These are phyloP conservation scores for Aporophyla nigra DNA, from an alignment of 2,888 invertebrate genomes.

Conservation along the genomic window DNA sequence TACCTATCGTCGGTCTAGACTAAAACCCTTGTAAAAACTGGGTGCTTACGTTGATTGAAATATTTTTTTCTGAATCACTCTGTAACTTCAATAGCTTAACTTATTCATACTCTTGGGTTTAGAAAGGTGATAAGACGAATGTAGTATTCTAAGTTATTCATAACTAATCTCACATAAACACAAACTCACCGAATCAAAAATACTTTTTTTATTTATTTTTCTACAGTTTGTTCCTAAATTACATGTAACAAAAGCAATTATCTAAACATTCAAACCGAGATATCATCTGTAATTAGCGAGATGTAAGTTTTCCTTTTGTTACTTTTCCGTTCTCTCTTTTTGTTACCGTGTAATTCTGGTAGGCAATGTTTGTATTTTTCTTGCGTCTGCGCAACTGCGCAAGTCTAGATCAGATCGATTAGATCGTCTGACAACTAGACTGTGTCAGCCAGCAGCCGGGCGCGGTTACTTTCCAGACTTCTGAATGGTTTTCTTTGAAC, in stretches of 20 bases:
- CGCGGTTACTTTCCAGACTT: slow-evolving; percentile 49
- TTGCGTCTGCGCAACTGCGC: slow-evolving; percentile 55
- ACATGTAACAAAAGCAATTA: slow-evolving; percentile 50
- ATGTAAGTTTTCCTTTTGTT: slow-evolving; percentile 63
- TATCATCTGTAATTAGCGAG: slow-evolving; percentile 65
- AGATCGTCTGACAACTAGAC: slow-evolving; percentile 66
- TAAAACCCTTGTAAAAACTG: not conserved
- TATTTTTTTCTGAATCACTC: not conserved
- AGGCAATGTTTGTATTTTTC: slow-evolving; percentile 58
- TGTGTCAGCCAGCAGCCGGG: slow-evolving; percentile 47
- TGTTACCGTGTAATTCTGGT: slow-evolving; percentile 60
- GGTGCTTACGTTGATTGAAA: not conserved
- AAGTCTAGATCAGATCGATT: slow-evolving; percentile 65
- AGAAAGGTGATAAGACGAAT: slow-evolving; percentile 3
- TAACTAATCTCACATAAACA: slow-evolving; percentile 3
- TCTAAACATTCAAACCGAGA: slow-evolving; percentile 48
- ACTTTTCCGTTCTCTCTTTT: slow-evolving; percentile 65
- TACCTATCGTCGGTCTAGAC: no score
- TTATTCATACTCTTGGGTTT: slow-evolving; percentile 14
- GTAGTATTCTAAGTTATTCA: not conserved
- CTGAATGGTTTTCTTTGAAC: slow-evolving; percentile 26
- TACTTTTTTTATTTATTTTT: slow-evolving; percentile 19
- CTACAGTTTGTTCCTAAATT: slow-evolving; percentile 5
- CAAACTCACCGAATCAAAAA: slow-evolving; percentile 14
- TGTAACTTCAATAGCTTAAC: not conserved